A percentile compares a stretch with the other conserved stretches of the same genome.
phyloP scores from a whole-genome alignment of 2,113 vertebrate species.

The Centropus bengalensis region DNA sequence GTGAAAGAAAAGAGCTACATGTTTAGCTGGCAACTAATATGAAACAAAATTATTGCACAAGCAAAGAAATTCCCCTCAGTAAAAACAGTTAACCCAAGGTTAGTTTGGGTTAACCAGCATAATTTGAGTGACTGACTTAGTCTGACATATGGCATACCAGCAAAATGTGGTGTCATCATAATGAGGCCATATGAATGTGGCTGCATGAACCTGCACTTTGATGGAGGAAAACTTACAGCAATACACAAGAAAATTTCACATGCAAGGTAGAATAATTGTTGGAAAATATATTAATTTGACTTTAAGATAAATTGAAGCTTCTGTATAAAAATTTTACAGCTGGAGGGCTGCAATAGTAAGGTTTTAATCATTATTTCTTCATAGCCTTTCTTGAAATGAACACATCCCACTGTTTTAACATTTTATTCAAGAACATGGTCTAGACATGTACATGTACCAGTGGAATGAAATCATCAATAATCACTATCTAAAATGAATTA shows the following conservation, averaged over 20 bases:
- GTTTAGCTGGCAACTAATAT: not conserved
- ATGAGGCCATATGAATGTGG: not conserved
- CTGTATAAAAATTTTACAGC: not conserved
- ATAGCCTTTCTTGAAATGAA: conserved; percentile 49
- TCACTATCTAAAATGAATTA: conserved; percentile 96
- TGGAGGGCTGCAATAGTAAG: not conserved
- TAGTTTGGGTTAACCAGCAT: not conserved
- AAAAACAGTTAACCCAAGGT: not conserved
- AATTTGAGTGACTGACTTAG: not conserved
- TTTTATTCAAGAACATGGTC: conserved; percentile 75
- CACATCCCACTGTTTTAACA: conserved; percentile 62
- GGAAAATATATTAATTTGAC: not conserved
- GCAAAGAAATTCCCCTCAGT: not conserved
- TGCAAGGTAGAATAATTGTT: not conserved
- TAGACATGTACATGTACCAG: conserved; percentile 87
- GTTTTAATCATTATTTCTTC: conserved; percentile 55
- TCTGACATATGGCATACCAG: not conserved
- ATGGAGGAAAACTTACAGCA: not conserved
- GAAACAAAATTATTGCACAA: not conserved
- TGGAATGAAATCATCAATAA: conserved; percentile 99
- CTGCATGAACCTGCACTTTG: not conserved
- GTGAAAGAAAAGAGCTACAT: not conserved
- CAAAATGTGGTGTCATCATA: not conserved
- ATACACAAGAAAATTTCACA: not conserved
- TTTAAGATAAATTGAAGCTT: not conserved